Percentiles rank a stretch among this genome's conserved stretches.
phyloP scores from a whole-genome alignment of 1,140 invertebrate genomes.

The Drosophila lowei region DNA sequence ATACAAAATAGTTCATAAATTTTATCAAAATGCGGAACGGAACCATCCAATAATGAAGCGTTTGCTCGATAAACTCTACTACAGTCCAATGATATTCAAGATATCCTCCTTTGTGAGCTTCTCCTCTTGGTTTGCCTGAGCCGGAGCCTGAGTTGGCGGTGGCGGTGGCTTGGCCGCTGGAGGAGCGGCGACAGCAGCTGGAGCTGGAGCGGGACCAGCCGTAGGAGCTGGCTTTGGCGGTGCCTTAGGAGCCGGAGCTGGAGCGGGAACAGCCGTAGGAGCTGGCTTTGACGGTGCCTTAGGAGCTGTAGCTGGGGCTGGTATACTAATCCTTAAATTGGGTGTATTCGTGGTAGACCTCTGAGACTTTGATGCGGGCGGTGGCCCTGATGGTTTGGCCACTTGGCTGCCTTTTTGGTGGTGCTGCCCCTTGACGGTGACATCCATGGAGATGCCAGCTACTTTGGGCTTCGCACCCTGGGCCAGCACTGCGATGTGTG shows the following conservation, averaged over 20 bases:
- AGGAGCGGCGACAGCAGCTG: not conserved
- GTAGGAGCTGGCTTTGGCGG: not conserved
- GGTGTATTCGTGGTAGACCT: not conserved
- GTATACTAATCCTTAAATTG: too few species aligned
- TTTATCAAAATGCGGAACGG: too few species aligned
- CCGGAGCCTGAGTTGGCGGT: not conserved
- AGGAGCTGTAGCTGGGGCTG: not conserved
- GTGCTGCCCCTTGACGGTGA: constrained; percentile 47
- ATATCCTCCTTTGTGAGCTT: constrained; percentile 58
- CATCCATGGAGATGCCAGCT: not conserved
- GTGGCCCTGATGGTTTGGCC: not conserved
- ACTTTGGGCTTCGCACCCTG: not conserved
- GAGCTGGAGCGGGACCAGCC: not conserved
- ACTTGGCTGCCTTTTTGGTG: not conserved
- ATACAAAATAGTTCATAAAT: too few species aligned
- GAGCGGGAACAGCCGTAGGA: not conserved
- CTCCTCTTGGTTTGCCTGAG: constrained; percentile 12
- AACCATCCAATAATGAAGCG: too few species aligned
- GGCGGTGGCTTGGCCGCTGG: constrained; percentile 18
- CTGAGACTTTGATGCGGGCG: not conserved
- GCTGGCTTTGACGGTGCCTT: not conserved
- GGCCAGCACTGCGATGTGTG: constrained; percentile 3
- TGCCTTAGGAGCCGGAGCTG: too few species aligned
- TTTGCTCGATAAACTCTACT: too few species aligned
- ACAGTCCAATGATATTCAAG: constrained; percentile 49